Base-by-base conservation (phyloP, 2,888 invertebrate genomes). In the Ophion slaviceki region DNA sequence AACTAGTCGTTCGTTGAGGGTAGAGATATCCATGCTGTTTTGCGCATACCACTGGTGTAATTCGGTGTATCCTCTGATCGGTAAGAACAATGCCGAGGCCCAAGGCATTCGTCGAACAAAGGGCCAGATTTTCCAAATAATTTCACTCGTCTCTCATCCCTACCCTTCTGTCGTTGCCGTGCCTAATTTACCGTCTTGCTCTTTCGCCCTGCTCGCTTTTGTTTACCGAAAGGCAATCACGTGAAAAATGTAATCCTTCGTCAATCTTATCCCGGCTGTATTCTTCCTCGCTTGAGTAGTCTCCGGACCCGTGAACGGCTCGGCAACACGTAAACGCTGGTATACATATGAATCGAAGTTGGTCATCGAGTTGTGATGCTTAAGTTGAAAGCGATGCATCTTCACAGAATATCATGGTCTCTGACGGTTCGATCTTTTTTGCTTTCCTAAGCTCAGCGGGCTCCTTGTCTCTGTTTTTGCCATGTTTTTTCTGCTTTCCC, bases 101-200 rank as follows among this genome's bases (percentile, higher is more conserved):
- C 68, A 67, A 80, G 77, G 83, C 86, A 74, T 78, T 70, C 78
- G 59, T 40, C 64, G 80, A 80, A 86, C 86, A 86, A 86, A 86
- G 86, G 32, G 53, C 76, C 77, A 78, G 68, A 86, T 91, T 91
- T 92, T 91, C 91, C 91, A 88, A 91, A 92, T 92, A 92, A 93
- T 93, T 92, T 91, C 90, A 90, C 92, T 83, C 87, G 80, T 86
- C 84, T 76, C 82, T 82, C 80, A 70, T 68, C n/a, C 64, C 36
- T 17, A 17, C 47, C 45, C 61, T 75, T 28, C 32, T 57, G 72
- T 74, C 86, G 61, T 74, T 75, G 83, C 84, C 68, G 61, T 74
- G 67, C 76, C 62, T 57, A 80, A 61, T 82, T 79, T 75, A 66
- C 76, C 64, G 68, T 72, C 59, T 45, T 59, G 32, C 24, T 57